Conservation (phyloP, 2,888 invertebrate genomes). For the Pyrochroa serraticornis region DNA sequence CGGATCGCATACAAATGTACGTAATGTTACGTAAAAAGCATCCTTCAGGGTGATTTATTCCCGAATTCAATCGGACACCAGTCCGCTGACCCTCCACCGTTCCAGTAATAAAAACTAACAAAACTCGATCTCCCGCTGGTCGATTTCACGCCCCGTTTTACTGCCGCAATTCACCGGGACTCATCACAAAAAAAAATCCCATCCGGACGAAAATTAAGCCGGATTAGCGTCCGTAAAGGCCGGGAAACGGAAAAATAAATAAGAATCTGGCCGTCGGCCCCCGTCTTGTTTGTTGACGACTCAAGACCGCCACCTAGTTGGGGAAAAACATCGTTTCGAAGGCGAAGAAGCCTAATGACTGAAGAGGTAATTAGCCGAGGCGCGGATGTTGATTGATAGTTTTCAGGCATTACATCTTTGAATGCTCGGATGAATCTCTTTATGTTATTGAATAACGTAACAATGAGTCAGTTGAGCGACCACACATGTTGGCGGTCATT, state of each 20-base stretch:
- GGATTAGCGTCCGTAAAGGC: conserved; percentile 54
- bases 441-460: conserved; percentile 1
- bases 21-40: conserved; percentile 50
- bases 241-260: conserved; percentile 59
- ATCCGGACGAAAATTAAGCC: conserved; percentile 55
- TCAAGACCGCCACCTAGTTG: not conserved
- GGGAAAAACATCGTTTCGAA: not conserved
- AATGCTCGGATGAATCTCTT: not conserved
- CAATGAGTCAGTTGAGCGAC: conserved; percentile 2
- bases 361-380: not conserved
- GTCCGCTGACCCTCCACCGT: conserved; percentile 38
- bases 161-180: conserved; percentile 38
- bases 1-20: conserved; percentile 24
- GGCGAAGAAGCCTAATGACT: no score
- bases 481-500: conserved; percentile 22
- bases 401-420: not conserved
- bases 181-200: conserved; percentile 41
- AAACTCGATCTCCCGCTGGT: conserved; percentile 46
- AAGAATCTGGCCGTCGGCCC: conserved; percentile 43
- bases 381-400: not conserved
- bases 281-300: conserved; percentile 16
- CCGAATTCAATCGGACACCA: conserved; percentile 40
- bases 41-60: conserved; percentile 45
- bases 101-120: conserved; percentile 46
- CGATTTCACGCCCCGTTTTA: conserved; percentile 51